phyloP scores from a whole-genome alignment of 2,888 invertebrate genomes.

The Eupithecia exiguata region DNA sequence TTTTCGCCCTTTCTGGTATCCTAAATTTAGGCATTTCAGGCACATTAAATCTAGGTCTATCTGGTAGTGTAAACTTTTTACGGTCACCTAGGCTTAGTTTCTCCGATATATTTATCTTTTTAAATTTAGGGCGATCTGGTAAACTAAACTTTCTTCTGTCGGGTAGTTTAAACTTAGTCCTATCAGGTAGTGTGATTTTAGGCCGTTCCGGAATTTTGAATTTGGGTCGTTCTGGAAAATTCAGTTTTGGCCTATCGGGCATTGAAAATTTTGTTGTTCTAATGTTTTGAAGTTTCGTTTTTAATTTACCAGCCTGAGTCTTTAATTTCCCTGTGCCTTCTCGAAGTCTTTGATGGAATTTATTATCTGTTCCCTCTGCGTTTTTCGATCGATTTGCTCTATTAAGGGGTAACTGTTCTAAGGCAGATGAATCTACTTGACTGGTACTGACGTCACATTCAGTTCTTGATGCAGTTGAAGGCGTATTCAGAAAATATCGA shows the following conservation, averaged over 20 bases:
- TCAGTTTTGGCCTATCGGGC: conserved; percentile 83
- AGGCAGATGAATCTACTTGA: conserved; percentile 87
- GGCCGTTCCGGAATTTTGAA: conserved; percentile 81
- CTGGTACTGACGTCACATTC: conserved; percentile 87
- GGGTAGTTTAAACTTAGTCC: conserved; percentile 83
- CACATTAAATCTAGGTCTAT: conserved; percentile 81
- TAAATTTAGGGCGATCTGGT: conserved; percentile 84
- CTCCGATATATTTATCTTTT: conserved; percentile 77
- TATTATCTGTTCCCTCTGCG: conserved; percentile 79
- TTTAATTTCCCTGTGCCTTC: conserved; percentile 88
- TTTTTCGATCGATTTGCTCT: conserved; percentile 83
- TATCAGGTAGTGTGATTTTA: conserved; percentile 82
- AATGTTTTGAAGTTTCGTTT: conserved; percentile 86
- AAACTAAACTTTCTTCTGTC: conserved; percentile 87
- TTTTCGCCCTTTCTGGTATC: conserved; percentile 85
- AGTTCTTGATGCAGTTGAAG: conserved; percentile 85
- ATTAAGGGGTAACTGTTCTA: conserved; percentile 86
- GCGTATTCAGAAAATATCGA: conserved; percentile 84
- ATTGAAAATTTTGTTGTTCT: conserved; percentile 82
- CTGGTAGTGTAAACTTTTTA: conserved; percentile 86
- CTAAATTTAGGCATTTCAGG: conserved; percentile 84
- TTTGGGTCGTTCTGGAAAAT: conserved; percentile 83
- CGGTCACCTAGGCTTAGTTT: conserved; percentile 82
- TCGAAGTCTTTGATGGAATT: conserved; percentile 86
- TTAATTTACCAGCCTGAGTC: conserved; percentile 88